phyloP scores from a whole-genome alignment of 1,140 invertebrate genomes.

The Papilio polyxenes region DNA sequence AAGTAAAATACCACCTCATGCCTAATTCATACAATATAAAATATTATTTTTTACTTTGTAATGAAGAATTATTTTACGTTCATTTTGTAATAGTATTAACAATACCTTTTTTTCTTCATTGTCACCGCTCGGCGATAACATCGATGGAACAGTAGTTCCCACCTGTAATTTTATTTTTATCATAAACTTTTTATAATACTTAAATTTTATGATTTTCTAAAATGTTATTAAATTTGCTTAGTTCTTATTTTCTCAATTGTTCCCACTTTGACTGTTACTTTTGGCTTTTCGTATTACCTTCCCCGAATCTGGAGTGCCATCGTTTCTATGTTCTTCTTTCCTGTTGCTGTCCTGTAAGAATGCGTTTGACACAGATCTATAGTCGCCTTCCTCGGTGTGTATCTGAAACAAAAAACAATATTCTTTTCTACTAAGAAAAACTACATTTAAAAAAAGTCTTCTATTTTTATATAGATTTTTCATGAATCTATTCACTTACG shows the following conservation, averaged over 20 bases:
- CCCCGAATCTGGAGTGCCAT: constrained; percentile 68
- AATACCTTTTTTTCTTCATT: constrained; percentile 66
- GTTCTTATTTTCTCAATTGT: no score
- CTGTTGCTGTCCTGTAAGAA: constrained; percentile 73
- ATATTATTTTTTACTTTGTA: background rate
- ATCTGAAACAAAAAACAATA: constrained; percentile 49
- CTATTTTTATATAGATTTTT: no score
- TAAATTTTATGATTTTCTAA: background rate
- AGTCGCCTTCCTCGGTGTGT: constrained; percentile 65
- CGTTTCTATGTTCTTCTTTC: constrained; percentile 68
- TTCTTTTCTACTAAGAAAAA: background rate
- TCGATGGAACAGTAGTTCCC: constrained; percentile 51
- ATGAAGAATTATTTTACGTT: no score
- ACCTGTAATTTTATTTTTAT: constrained; percentile 43
- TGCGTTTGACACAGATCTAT: constrained; percentile 71
- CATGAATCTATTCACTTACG: no score
- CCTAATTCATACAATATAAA: background rate
- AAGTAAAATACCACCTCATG: constrained; percentile 36
- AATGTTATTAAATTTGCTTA: no score
- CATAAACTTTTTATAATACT: no score
- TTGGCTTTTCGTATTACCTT: constrained; percentile 53
- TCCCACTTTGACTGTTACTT: background rate
- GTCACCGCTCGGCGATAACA: constrained; percentile 59
- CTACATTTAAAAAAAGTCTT: no score
- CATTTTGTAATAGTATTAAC: background rate